Percentiles rank a stretch among this genome's conserved stretches.
These are phyloP conservation scores for Lampris incognitus DNA, from an alignment of 2,113 vertebrate genomes.

Conservation along the genomic window DNA sequence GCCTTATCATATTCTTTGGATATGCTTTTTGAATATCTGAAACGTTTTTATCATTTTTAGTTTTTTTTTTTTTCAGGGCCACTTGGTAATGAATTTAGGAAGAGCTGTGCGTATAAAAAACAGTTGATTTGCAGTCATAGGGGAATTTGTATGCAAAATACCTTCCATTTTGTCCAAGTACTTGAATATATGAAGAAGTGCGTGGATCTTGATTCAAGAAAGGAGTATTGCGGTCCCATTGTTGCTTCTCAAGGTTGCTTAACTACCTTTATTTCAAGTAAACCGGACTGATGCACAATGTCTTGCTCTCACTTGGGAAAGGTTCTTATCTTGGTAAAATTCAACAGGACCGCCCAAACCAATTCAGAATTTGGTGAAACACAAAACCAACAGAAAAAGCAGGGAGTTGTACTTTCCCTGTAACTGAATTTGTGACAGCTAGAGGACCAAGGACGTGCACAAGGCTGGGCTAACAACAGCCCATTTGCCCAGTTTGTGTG, in stretches of 20 bases:
- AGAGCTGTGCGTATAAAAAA: not conserved
- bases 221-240: not conserved
- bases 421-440: constrained; percentile 27
- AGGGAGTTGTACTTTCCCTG: constrained; percentile 7
- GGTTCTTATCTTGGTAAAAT: not conserved
- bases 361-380: constrained; percentile 20
- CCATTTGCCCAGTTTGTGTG: too few species aligned
- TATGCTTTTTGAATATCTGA: not conserved
- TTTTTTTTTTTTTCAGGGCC: not conserved
- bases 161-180: not conserved
- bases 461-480: too few species aligned
- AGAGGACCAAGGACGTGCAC: not conserved
- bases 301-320: not conserved
- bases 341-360: constrained; percentile 5
- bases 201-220: not conserved
- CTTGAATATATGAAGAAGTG: constrained; percentile 13
- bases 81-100: too few species aligned
- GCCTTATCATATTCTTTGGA: not conserved
- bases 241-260: not conserved
- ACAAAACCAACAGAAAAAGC: not conserved
- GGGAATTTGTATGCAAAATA: not conserved
- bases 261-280: not conserved
- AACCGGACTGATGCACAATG: not conserved
- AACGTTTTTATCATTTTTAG: too few species aligned
- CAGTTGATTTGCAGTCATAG: too few species aligned